Evolutionary conservation across 2,888 invertebrate species (phyloP).

Genomic region (Apotomis betuletana): DNA sequence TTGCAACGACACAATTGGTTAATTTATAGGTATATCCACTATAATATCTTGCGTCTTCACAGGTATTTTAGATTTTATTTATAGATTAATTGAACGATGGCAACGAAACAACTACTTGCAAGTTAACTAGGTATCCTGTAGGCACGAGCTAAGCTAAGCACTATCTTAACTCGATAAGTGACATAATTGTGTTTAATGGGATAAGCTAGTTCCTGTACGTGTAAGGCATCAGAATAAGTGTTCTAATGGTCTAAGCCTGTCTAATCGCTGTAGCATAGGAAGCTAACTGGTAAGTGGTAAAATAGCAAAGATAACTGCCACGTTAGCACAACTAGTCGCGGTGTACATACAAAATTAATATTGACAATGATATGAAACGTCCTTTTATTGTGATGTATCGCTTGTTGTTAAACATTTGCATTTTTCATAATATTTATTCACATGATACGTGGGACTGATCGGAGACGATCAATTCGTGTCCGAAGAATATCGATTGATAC

Average conservation of each 20-base stretch:
- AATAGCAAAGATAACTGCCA: too few relatives aligned
- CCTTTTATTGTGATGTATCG: too few relatives aligned
- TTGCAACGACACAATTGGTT: not conserved
- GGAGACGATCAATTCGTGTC: too few relatives aligned
- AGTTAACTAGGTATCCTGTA: too few relatives aligned
- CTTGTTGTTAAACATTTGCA: not conserved
- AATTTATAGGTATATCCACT: not conserved
- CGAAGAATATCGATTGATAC: too few relatives aligned
- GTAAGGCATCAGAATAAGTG: not conserved
- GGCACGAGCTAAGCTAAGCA: not conserved
- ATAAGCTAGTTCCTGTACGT: slow-evolving; percentile 17
- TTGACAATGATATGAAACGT: too few relatives aligned
- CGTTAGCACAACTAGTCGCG: too few relatives aligned
- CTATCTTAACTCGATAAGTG: slow-evolving; percentile 8
- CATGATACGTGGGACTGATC: too few relatives aligned
- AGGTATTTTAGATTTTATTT: not conserved
- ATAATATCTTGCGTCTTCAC: not conserved
- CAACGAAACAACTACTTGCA: too few relatives aligned
- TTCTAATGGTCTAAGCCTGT: slow-evolving; percentile 2
- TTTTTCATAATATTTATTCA: too few relatives aligned
- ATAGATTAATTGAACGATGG: not conserved
- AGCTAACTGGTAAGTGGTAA: not conserved
- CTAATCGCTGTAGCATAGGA: slow-evolving; percentile 5
- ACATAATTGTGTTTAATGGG: slow-evolving; percentile 19
- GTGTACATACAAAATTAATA: too few relatives aligned